Conservation (phyloP, 2,888 invertebrate genomes). For the Phragmatobia fuliginosa region DNA sequence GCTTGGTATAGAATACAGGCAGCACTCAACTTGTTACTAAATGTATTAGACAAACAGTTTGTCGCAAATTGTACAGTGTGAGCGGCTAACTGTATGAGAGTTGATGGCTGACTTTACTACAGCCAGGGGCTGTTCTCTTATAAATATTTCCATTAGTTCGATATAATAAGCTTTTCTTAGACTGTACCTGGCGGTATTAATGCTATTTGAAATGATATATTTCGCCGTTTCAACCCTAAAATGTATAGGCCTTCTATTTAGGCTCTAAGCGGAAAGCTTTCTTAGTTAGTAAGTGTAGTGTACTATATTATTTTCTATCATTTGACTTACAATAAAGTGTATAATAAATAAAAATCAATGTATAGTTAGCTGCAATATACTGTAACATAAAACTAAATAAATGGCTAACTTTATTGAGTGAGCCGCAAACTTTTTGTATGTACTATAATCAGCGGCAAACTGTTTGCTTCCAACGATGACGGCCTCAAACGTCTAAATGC, state of each 20-base stretch:
- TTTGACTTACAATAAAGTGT: neutral
- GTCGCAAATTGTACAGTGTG: constrained; percentile 8
- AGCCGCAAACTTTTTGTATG: constrained; percentile 3
- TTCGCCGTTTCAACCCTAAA: neutral
- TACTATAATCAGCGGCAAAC: constrained; percentile 13
- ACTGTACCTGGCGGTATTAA: neutral
- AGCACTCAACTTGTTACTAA: neutral
- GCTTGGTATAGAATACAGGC: constrained; percentile 7
- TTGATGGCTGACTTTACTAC: neutral
- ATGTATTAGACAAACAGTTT: constrained; percentile 12
- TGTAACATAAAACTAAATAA: neutral
- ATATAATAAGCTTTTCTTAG: neutral
- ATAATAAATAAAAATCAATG: neutral
- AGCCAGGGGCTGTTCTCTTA: neutral
- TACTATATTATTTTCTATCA: neutral
- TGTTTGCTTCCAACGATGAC: constrained; percentile 11
- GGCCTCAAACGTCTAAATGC: neutral
- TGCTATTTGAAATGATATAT: neutral
- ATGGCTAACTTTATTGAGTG: constrained; percentile 12
- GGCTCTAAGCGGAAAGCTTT: neutral
- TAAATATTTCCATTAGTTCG: neutral
- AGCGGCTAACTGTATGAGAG: constrained; percentile 11
- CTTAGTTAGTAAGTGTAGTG: neutral
- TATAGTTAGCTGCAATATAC: neutral
- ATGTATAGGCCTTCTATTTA: neutral